A percentile compares a stretch with the other conserved stretches of the same genome.
Conservation (phyloP, 2,113 vertebrate genomes). For the Nothobranchius furzeri region DNA sequence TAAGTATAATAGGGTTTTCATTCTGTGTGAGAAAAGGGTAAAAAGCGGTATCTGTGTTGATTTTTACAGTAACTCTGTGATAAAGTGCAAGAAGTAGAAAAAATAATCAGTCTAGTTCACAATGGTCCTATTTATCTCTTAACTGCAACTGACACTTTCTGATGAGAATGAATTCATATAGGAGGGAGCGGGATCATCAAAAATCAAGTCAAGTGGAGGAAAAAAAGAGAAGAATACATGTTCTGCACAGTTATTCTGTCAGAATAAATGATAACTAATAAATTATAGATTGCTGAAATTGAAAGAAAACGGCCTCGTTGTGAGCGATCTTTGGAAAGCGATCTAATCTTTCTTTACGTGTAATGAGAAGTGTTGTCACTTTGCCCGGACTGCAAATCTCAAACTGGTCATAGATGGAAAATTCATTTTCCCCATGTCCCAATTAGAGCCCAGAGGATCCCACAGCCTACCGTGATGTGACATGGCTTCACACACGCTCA, state of each 20-base stretch:
- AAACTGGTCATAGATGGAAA: slow-evolving; percentile 63
- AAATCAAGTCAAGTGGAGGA: slow-evolving; percentile 38
- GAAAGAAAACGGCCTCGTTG: slow-evolving; percentile 71
- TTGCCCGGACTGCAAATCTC: slow-evolving; percentile 54
- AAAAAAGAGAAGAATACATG: slow-evolving; percentile 23
- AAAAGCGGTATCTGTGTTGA: slow-evolving; percentile 18
- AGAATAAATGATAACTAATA: slow-evolving; percentile 74
- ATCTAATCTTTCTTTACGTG: slow-evolving; percentile 58
- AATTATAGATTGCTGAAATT: slow-evolving; percentile 74
- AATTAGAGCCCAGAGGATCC: slow-evolving; percentile 70
- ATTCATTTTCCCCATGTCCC: slow-evolving; percentile 67
- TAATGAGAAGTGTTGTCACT: slow-evolving; percentile 61
- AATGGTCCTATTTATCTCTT: slow-evolving; percentile 28
- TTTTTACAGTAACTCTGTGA: slow-evolving; percentile 33
- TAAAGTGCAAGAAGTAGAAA: slow-evolving; percentile 19
- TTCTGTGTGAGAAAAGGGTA: slow-evolving; percentile 6
- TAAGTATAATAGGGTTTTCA: slow-evolving; percentile 36
- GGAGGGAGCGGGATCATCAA: slow-evolving; percentile 43
- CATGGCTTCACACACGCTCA: slow-evolving; percentile 55
- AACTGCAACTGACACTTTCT: slow-evolving; percentile 34
- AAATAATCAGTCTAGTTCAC: slow-evolving; percentile 32
- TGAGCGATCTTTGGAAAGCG: slow-evolving; percentile 63
- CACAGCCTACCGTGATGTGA: slow-evolving; percentile 57
- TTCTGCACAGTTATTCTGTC: slow-evolving; percentile 59
- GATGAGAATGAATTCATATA: slow-evolving; percentile 54